Evolutionary conservation across 1,140 invertebrate genomes (phyloP).

Genomic region (Drusus annulatus): DNA sequence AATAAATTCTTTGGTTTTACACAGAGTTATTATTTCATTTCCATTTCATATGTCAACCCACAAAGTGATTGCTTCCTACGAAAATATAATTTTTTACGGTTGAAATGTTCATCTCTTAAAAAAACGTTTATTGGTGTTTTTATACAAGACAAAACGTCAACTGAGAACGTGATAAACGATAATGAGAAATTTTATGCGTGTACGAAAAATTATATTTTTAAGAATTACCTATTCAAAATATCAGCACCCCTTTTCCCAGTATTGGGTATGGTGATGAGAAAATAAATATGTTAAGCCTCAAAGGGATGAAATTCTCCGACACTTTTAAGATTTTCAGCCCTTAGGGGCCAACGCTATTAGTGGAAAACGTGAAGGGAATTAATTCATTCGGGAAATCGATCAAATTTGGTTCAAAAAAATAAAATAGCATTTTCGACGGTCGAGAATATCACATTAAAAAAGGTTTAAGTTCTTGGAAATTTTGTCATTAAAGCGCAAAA

Average conservation of each 20-base stretch:
- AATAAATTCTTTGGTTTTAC: too few relatives aligned
- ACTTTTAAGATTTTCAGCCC: neutral
- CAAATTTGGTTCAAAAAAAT: neutral
- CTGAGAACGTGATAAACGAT: too few relatives aligned
- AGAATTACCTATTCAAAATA: neutral
- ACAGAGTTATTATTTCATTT: too few relatives aligned
- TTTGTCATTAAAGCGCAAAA: too few relatives aligned
- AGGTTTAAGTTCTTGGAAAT: neutral
- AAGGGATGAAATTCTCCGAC: neutral
- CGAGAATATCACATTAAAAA: neutral
- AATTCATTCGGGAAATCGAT: neutral
- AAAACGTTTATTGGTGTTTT: too few relatives aligned
- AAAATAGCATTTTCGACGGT: neutral
- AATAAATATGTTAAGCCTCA: neutral
- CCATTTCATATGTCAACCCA: too few relatives aligned
- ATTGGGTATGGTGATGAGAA: neutral
- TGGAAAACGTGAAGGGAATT: constrained; percentile 5
- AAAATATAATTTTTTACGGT: too few relatives aligned
- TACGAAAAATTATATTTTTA: neutral
- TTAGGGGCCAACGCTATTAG: neutral
- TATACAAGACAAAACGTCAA: too few relatives aligned
- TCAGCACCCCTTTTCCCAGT: neutral
- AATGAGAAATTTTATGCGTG: too few relatives aligned
- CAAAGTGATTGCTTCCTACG: too few relatives aligned
- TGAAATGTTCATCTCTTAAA: too few relatives aligned